Evolutionary conservation across 2,113 vertebrate species (phyloP).

Genomic region (Hydrolagus affinis): DNA sequence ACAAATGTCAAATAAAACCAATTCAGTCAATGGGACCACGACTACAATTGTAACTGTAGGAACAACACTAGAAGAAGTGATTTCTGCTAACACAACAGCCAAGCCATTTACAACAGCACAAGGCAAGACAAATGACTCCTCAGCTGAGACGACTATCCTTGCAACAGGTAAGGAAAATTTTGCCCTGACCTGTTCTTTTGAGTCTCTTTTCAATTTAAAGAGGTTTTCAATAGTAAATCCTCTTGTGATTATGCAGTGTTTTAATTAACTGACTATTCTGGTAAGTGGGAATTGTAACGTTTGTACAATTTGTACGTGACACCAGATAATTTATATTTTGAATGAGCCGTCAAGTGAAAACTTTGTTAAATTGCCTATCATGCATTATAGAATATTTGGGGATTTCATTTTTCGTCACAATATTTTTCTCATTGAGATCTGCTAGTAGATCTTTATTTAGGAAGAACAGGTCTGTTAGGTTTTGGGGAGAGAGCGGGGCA

Average conservation of each 20-base stretch:
- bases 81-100: constrained; percentile 9
- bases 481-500: too few species aligned
- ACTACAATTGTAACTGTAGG: background rate
- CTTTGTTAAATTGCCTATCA: too few species aligned
- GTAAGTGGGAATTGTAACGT: background rate
- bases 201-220: background rate
- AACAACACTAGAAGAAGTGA: constrained; percentile 19
- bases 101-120: background rate
- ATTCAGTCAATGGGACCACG: constrained; percentile 4
- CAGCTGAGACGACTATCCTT: constrained; percentile 4
- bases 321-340: background rate
- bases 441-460: too few species aligned
- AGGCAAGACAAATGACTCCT: constrained; percentile 8
- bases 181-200: constrained; percentile 1
- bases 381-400: background rate
- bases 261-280: background rate
- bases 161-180: constrained; percentile 23
- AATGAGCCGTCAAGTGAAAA: background rate
- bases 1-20: constrained; percentile 9
- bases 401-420: constrained; percentile 19
- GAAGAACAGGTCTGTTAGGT: too few species aligned
- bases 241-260: background rate
- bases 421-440: background rate
- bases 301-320: too few species aligned
- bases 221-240: background rate